These are phyloP conservation scores for Zygothrica quintamaculata DNA, from an alignment of 2,888 invertebrate species.

Conservation along the genomic window DNA sequence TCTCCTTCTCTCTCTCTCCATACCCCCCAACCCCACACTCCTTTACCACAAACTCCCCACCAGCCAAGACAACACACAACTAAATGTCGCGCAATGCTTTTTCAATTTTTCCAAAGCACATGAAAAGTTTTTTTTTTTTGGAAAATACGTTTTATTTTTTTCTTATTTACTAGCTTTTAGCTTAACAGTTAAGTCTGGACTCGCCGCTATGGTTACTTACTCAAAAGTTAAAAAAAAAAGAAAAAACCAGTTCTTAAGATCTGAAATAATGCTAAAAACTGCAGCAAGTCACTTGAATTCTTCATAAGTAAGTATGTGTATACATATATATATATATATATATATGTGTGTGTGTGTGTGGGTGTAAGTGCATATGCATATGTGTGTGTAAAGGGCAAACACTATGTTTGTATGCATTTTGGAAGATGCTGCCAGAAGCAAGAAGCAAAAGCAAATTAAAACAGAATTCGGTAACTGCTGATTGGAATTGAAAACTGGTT, in stretches of 20 bases:
- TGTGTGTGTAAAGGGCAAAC: conserved; percentile 42
- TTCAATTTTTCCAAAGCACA: conserved; percentile 73
- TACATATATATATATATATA: not conserved
- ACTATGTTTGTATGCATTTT: conserved; percentile 26
- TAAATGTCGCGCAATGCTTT: conserved; percentile 71
- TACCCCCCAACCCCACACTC: too few species aligned
- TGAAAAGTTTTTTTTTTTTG: conserved; percentile 67
- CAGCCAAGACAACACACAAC: too few species aligned
- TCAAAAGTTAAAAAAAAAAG: too few species aligned
- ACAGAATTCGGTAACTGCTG: conserved; percentile 36
- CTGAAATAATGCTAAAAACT: conserved; percentile 48
- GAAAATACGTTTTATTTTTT: conserved; percentile 49
- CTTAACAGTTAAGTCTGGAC: conserved; percentile 34
- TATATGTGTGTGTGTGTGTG: not conserved
- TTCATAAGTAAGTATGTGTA: conserved; percentile 13
- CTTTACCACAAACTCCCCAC: too few species aligned
- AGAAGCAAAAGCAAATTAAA: conserved; percentile 25
- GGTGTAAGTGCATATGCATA: not conserved
- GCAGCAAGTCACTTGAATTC: conserved; percentile 47
- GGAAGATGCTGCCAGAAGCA: conserved; percentile 36
- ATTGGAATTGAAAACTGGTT: conserved; percentile 37
- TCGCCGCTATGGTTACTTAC: conserved; percentile 4
- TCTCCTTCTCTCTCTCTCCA: too few species aligned
- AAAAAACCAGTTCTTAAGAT: conserved; percentile 45
- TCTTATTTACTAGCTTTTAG: conserved; percentile 5